These are phyloP conservation scores for Catagonus wagneri DNA, from an alignment of 2,113 vertebrate genomes.

Conservation along the genomic window DNA sequence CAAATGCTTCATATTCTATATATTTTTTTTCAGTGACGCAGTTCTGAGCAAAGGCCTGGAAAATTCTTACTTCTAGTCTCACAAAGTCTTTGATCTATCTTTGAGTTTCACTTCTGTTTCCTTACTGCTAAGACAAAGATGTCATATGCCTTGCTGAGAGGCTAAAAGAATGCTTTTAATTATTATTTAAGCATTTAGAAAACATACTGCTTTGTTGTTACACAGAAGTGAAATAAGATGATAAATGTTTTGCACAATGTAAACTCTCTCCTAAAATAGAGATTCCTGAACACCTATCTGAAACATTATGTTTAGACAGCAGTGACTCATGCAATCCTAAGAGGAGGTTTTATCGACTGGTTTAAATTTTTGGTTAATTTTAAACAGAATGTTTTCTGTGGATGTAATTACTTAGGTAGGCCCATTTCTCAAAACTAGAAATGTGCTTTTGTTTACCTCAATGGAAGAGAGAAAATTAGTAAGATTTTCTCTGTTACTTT, in stretches of 20 bases:
- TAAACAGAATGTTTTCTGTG: background rate
- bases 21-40: background rate
- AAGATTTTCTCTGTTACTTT: background rate
- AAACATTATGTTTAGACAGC: slow-evolving; percentile 6
- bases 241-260: slow-evolving; percentile 39
- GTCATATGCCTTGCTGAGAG: background rate
- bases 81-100: background rate
- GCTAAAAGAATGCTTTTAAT: background rate
- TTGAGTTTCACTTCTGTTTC: background rate
- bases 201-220: background rate
- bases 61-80: background rate
- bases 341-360: background rate
- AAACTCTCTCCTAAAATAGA: slow-evolving; percentile 49
- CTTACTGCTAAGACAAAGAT: background rate
- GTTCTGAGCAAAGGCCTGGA: background rate
- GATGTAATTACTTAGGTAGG: slow-evolving; percentile 54
- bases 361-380: slow-evolving; percentile 26
- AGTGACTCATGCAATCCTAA: background rate
- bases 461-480: background rate
- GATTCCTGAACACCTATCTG: background rate
- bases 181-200: slow-evolving; percentile 41
- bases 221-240: background rate
- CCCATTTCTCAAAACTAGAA: slow-evolving; percentile 41
- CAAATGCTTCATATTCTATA: background rate
- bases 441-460: background rate